Evolutionary conservation across 2,113 vertebrate species (phyloP).

Genomic region (Miniopterus natalensis): DNA sequence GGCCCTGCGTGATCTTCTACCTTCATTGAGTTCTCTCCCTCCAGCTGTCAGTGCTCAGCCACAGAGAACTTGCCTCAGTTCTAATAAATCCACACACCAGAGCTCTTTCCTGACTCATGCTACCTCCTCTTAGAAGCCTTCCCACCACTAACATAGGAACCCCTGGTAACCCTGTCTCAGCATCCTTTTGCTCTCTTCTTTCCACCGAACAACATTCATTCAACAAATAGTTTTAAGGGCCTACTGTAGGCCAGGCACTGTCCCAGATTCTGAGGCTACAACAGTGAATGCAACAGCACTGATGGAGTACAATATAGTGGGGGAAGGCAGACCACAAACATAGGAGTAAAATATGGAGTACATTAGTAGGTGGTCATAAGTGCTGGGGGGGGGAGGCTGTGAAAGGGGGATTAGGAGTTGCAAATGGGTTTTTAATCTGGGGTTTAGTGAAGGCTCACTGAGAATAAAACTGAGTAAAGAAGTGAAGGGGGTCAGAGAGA

Average conservation of each 20-base stretch:
- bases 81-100: background rate
- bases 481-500: background rate
- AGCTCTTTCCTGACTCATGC: background rate
- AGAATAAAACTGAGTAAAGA: background rate
- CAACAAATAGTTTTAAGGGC: background rate
- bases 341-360: background rate
- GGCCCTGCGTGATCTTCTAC: background rate
- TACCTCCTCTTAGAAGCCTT: background rate
- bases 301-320: no score
- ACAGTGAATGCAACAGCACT: background rate
- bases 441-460: background rate
- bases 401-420: background rate
- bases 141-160: background rate
- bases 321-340: background rate
- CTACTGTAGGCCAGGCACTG: background rate
- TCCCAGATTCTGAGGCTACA: background rate
- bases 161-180: background rate
- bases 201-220: background rate
- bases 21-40: background rate
- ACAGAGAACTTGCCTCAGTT: background rate
- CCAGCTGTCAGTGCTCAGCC: background rate
- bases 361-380: background rate
- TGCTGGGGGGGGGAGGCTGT: background rate
- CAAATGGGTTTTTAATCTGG: background rate
- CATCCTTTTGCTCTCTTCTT: background rate